These are phyloP conservation scores for Dryobates pubescens DNA, from an alignment of 2,797 vertebrate species.

Conservation along the genomic window DNA sequence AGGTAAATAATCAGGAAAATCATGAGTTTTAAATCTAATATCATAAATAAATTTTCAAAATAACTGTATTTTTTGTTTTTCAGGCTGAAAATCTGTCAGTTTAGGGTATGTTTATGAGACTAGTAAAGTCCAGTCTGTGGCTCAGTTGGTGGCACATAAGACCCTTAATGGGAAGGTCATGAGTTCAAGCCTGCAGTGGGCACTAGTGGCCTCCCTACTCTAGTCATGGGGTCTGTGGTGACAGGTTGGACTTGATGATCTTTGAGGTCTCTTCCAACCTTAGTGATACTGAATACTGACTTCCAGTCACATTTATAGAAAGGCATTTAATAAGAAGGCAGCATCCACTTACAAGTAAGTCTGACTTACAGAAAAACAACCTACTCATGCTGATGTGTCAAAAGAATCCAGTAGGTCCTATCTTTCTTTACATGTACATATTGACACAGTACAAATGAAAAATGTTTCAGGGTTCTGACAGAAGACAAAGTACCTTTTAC, in stretches of 20 bases:
- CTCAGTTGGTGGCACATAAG: too few relatives aligned
- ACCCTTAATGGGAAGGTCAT: too few relatives aligned
- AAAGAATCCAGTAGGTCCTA: neutral
- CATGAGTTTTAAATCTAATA: neutral
- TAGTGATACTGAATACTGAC: too few relatives aligned
- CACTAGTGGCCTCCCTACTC: too few relatives aligned
- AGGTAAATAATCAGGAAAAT: neutral
- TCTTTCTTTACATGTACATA: neutral
- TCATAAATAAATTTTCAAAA: neutral
- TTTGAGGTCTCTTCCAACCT: too few relatives aligned
- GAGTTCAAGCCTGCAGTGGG: too few relatives aligned
- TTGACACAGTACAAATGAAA: neutral
- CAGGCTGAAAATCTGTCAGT: neutral
- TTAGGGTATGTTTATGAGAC: neutral
- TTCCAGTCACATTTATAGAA: neutral
- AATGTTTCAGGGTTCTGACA: neutral
- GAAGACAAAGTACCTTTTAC: neutral
- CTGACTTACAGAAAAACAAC: neutral
- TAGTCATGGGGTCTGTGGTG: too few relatives aligned
- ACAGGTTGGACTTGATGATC: too few relatives aligned
- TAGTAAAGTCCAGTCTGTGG: too few relatives aligned
- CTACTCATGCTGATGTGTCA: neutral
- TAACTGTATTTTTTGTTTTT: neutral
- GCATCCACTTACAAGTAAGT: neutral
- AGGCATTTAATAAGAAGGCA: neutral